Evolutionary conservation across 2,888 invertebrate genomes (phyloP).

Genomic region (Tanypteryx hageni): DNA sequence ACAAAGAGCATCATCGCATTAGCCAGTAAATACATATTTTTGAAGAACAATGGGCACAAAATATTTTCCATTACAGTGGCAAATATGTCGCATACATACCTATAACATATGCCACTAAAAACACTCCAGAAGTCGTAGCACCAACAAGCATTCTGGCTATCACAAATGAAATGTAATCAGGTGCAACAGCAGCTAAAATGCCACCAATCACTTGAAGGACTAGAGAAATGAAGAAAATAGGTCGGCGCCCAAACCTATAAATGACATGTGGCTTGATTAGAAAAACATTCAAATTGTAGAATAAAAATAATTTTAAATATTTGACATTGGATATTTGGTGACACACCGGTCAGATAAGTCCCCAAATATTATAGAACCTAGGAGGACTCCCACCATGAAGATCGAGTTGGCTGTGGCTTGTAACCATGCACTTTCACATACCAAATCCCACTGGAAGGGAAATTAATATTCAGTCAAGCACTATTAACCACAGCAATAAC

Average conservation of each 20-base stretch:
- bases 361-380: slow-evolving; percentile 85
- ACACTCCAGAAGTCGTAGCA: slow-evolving; percentile 86
- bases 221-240: slow-evolving; percentile 84
- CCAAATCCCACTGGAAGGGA: slow-evolving; percentile 80
- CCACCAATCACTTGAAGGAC: slow-evolving; percentile 84
- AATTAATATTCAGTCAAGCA: background rate
- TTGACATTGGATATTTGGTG: background rate
- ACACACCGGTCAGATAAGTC: slow-evolving; percentile 81
- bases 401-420: slow-evolving; percentile 82
- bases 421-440: slow-evolving; percentile 81
- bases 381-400: slow-evolving; percentile 85
- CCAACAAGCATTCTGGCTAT: slow-evolving; percentile 83
- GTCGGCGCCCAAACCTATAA: slow-evolving; percentile 81
- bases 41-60: background rate
- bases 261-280: background rate
- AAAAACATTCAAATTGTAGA: background rate
- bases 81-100: slow-evolving; percentile 75
- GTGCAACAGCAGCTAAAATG: slow-evolving; percentile 81
- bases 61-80: background rate
- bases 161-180: slow-evolving; percentile 83
- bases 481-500: no score
- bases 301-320: background rate
- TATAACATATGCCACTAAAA: slow-evolving; percentile 87
- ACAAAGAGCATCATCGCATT: background rate
- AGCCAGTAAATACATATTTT: background rate